Conservation (phyloP, 2,797 vertebrate species). For the Vireo griseus region DNA sequence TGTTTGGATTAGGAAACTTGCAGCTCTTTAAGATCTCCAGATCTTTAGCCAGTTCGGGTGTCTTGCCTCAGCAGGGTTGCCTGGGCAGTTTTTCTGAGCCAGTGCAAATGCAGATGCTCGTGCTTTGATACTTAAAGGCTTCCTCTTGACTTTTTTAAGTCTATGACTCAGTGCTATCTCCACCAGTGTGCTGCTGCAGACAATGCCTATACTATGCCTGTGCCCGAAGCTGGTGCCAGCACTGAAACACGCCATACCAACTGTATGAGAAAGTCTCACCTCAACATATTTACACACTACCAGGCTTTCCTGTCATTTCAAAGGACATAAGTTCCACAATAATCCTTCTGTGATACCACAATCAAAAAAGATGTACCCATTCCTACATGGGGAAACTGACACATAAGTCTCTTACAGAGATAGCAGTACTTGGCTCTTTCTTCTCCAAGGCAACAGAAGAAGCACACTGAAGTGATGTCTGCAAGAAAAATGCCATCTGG, state of each 20-base stretch:
- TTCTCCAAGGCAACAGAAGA: slow-evolving; percentile 39
- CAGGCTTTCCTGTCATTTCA: not conserved
- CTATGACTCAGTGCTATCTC: not conserved
- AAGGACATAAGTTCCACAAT: not conserved
- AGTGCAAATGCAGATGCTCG: not conserved
- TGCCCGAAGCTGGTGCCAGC: not conserved
- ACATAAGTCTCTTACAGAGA: not conserved
- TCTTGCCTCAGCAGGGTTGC: not conserved
- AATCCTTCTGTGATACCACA: not conserved
- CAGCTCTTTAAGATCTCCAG: not conserved
- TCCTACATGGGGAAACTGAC: not conserved
- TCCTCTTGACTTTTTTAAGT: not conserved
- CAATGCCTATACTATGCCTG: not conserved
- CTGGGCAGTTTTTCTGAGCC: not conserved
- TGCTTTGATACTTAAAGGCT: not conserved
- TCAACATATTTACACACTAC: not conserved
- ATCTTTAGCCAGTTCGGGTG: not conserved
- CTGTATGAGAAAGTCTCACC: not conserved
- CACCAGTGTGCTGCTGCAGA: not conserved
- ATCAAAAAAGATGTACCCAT: not conserved
- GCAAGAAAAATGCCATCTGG: slow-evolving; percentile 56
- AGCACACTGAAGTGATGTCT: slow-evolving; percentile 17
- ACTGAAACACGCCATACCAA: not conserved
- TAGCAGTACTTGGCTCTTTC: not conserved
- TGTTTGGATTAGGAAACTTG: not conserved